phyloP scores from a whole-genome alignment of 1,140 invertebrate species.

The Drosophila tropicalis region DNA sequence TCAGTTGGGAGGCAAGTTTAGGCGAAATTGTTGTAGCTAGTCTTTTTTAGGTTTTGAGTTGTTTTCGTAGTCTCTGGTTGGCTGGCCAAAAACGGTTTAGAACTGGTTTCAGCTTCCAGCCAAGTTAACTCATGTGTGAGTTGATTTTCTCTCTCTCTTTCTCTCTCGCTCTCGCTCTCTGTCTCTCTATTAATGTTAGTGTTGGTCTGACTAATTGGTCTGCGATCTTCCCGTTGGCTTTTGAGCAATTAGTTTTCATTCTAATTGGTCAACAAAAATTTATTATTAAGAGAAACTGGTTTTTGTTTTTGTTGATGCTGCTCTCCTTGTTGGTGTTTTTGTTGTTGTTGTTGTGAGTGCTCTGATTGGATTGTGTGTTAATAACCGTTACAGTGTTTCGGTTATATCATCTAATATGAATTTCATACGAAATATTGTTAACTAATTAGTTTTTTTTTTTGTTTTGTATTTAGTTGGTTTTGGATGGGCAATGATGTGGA shows the following conservation, averaged over 20 bases:
- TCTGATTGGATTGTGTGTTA: slow-evolving; percentile 52
- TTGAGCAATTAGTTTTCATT: slow-evolving; percentile 80
- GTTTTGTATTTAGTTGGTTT: slow-evolving; percentile 18
- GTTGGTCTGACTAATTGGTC: slow-evolving; percentile 70
- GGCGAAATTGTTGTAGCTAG: neutral
- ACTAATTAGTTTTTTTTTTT: slow-evolving; percentile 44
- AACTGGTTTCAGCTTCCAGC: slow-evolving; percentile 54
- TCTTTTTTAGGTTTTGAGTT: slow-evolving; percentile 57
- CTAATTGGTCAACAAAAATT: slow-evolving; percentile 77
- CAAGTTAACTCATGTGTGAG: slow-evolving; percentile 18
- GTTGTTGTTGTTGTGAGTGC: slow-evolving; percentile 17
- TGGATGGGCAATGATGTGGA: slow-evolving; percentile 66
- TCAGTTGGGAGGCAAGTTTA: slow-evolving; percentile 21
- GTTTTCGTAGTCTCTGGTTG: slow-evolving; percentile 68
- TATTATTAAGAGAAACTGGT: slow-evolving; percentile 67
- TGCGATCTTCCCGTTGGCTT: slow-evolving; percentile 75
- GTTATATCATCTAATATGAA: slow-evolving; percentile 30
- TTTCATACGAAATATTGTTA: slow-evolving; percentile 15
- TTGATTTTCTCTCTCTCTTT: slow-evolving; percentile 15
- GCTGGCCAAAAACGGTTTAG: slow-evolving; percentile 33
- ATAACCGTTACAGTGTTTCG: slow-evolving; percentile 38
- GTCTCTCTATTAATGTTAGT: slow-evolving; percentile 36
- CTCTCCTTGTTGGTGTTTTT: neutral
- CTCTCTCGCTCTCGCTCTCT: slow-evolving; percentile 16
- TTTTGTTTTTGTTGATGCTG: slow-evolving; percentile 24